Evolutionary conservation across 1,140 invertebrate genomes (phyloP), one percentile per base, ranked within the genome.

Genomic region (Scaptomyza pallida): DNA sequence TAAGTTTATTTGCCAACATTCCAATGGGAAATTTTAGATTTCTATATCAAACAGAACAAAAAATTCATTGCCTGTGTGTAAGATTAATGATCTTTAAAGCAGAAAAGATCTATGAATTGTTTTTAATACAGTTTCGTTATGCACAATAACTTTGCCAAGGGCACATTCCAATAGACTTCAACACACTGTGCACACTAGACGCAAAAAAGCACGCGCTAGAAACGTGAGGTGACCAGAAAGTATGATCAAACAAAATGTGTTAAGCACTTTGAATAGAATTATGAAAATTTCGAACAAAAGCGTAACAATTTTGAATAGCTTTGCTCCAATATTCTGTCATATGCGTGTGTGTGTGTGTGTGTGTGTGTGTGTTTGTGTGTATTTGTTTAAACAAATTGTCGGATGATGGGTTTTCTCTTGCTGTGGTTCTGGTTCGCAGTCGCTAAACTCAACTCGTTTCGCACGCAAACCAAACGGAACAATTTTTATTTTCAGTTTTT

Each of bases 231-330:
- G 78, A 75, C 52, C 17, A 15, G 9, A 12, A 15, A 26, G 10
- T 45, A 26, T n/a, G 33, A 26, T 43, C 9, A 45, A 19, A 48
- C 56, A 30, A 50, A 19, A 41, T 51, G 9, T 30, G 15, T 50
- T 21, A 19, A n/a, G 33, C 26, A 30, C 12, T 35, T 12, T 35
- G 33, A 54, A 52, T 15, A 44, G 12, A 62, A 8, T 3, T 37
- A 26, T 54, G 10, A 62, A 8, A 63, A 5, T 48, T 37, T 35
- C 23, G 69, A 86, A 86, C 81, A 85, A 85, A 74, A 72, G 81
- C 51, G 77, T 85, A 77, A 85, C 80, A 85, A 76, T 85, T 85
- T 9, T 52, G 44, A 61, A 75, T n/a, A n/a, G n/a, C n/a, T n/a
- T n/a, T n/a, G n/a, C n/a, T n/a, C n/a, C n/a, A n/a, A n/a, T n/a